Base-by-base conservation (phyloP, 2,113 vertebrate genomes). In the Clarias macrocephalus region DNA sequence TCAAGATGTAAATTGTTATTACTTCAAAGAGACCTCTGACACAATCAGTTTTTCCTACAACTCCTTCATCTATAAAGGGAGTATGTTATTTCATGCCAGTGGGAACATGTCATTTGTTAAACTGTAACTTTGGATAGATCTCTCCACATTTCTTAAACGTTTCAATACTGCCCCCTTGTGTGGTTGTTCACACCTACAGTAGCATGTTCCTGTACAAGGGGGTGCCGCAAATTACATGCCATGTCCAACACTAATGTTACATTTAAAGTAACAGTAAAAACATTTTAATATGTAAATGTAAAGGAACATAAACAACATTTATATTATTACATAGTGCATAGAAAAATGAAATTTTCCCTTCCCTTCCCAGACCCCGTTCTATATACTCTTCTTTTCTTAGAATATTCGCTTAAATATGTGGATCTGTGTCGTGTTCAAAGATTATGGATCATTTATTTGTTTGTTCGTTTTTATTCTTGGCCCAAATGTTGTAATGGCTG, bases 161-260 rank as follows among this genome's bases (percentile, higher is more conserved):
- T 87, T 93, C 93, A 94, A 94, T 85, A 94, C 93, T 95, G 95
- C 94, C 94, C 91, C 92, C 95, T 94, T 89, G 93, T 94, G 95
- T 82, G 28, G 3, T 85, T 10, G 54, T 82, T 68, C 80, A 42
- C 37, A 48, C n/a, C 23, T 16, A 48, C 48, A 48, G 48, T 48
- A 59, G 73, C 23, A n/a, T 16, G 5, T 48, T 48, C 48, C 48
- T 48, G 6, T 76, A 54, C 13, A n/a, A 54, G 23, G 23, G 42
- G 23, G 52, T 25, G 7, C 21, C 48, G 15, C 8, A 52, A n/a
- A 52, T 21, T 3, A 10, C 4, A 3, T 42, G 3, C 37, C 19
- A 73, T 76, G 4, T 56, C 15, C 28, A 15, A 5, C 13, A 54
- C 5, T 25, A n/a, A 56, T 77, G 9, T 18, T 77, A n/a, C 48